Evolutionary conservation across 2,113 vertebrate genomes (phyloP).

Genomic region (Centropristis striata): DNA sequence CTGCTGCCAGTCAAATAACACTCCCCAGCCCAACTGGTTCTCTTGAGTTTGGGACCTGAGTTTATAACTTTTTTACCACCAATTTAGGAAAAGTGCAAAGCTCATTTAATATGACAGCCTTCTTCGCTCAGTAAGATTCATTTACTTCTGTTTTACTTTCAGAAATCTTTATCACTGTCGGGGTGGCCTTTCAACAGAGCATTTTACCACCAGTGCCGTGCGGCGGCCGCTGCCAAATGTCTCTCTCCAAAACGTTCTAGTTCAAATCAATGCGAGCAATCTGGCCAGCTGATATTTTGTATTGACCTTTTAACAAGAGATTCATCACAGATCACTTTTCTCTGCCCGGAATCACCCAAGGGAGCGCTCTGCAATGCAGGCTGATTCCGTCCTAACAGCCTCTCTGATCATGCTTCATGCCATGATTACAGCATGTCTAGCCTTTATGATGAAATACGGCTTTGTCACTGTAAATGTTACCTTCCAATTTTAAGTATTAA

Average conservation of each 20-base stretch:
- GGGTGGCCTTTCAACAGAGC: conserved; percentile 61
- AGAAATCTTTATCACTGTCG: conserved; percentile 63
- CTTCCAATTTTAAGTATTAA: background rate
- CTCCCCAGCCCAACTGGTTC: background rate
- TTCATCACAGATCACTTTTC: conserved; percentile 73
- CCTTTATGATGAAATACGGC: conserved; percentile 23
- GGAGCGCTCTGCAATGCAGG: conserved; percentile 37
- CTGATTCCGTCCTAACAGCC: conserved; percentile 17
- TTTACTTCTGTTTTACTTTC: conserved; percentile 45
- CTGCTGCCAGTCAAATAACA: background rate
- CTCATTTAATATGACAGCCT: conserved; percentile 19
- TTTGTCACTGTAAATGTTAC: conserved; percentile 13
- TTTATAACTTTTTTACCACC: background rate
- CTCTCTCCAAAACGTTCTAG: conserved; percentile 43
- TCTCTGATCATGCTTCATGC: conserved; percentile 25
- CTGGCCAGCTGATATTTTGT: conserved; percentile 72
- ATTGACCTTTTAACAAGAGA: conserved; percentile 77
- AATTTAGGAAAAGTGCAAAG: background rate
- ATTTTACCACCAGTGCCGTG: conserved; percentile 34
- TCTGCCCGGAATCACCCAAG: conserved; percentile 47
- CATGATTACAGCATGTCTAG: conserved; percentile 34
- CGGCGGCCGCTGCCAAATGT: conserved; percentile 36
- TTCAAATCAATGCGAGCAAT: conserved; percentile 71
- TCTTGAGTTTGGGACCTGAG: background rate
- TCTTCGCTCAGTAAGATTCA: conserved; percentile 16